phyloP scores from a whole-genome alignment of 2,888 invertebrate genomes.

The Epicampocera succincta region DNA sequence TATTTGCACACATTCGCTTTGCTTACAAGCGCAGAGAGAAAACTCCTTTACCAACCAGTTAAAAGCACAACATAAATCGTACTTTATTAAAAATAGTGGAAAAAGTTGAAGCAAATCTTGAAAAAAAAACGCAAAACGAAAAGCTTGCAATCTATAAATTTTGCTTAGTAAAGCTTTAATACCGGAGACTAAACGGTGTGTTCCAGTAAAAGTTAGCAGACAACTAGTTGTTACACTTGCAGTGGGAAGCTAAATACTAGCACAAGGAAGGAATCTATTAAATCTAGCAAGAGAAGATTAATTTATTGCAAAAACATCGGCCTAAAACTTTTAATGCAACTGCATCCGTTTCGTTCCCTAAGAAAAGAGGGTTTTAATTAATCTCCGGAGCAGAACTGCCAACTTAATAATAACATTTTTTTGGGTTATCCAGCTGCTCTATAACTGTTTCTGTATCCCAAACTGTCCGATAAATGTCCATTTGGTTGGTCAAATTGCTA shows the following conservation, averaged over 20 bases:
- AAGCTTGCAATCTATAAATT: conserved; percentile 58
- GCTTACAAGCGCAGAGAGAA: not conserved
- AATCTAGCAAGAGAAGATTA: too few species aligned
- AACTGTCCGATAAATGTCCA: too few species aligned
- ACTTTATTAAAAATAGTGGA: conserved; percentile 40
- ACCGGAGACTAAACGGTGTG: conserved; percentile 46
- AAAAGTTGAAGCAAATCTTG: conserved; percentile 25
- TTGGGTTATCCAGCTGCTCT: too few species aligned
- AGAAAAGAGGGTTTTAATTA: too few species aligned
- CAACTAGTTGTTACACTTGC: conserved; percentile 16
- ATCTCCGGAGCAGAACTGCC: too few species aligned
- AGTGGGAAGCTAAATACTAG: not conserved
- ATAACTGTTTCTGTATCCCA: too few species aligned
- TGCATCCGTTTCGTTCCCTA: too few species aligned
- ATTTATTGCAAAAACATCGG: too few species aligned
- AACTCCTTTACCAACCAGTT: not conserved
- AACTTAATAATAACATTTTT: too few species aligned
- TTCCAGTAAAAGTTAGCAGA: conserved; percentile 39
- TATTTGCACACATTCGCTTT: conserved; percentile 16
- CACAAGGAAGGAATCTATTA: too few species aligned
- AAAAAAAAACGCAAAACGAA: conserved; percentile 15
- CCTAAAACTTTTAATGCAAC: too few species aligned
- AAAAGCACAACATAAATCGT: conserved; percentile 52
- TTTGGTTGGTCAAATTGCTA: not conserved
- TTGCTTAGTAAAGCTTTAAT: conserved; percentile 58